Evolutionary conservation across 2,888 invertebrate species (phyloP).

Genomic region (Oscheius sp.): DNA sequence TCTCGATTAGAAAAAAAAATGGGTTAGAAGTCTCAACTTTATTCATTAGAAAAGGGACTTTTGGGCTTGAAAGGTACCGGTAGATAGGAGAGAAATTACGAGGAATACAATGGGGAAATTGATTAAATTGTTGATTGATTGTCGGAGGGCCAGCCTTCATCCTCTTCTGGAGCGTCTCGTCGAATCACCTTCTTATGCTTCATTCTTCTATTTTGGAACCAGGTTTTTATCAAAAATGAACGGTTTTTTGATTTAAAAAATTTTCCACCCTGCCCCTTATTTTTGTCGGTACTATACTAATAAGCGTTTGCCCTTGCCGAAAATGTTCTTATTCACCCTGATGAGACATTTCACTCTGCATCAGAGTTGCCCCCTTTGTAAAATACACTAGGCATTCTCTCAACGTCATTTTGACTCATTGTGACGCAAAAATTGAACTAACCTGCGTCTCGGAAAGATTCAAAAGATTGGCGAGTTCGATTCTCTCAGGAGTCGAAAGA

Average conservation of each 20-base stretch:
- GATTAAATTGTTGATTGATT: not conserved
- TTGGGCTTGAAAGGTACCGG: constrained; percentile 24
- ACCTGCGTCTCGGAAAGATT: constrained; percentile 75
- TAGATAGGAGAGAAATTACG: not conserved
- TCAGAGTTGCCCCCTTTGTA: too few relatives aligned
- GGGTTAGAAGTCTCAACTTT: too few relatives aligned
- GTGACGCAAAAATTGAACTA: not conserved
- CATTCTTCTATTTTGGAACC: constrained; percentile 97
- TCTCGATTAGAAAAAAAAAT: constrained; percentile 2
- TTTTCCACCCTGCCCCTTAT: too few relatives aligned
- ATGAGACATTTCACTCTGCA: too few relatives aligned
- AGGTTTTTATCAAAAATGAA: constrained; percentile 85
- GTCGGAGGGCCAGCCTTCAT: constrained; percentile 29
- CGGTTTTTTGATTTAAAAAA: too few relatives aligned
- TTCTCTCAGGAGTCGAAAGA: constrained; percentile 67
- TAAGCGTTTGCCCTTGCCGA: too few relatives aligned
- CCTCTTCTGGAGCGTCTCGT: constrained; percentile 72
- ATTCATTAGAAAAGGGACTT: not conserved
- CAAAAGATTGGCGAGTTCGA: constrained; percentile 62
- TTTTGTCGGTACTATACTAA: too few relatives aligned
- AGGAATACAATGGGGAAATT: not conserved
- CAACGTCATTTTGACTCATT: not conserved
- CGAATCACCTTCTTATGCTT: constrained; percentile 90
- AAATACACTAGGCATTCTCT: not conserved
- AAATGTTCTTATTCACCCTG: too few relatives aligned